Evolutionary conservation across 2,888 invertebrate genomes (phyloP), one percentile per base, ranked within the genome.

Genomic region (Conchocele bisecta): DNA sequence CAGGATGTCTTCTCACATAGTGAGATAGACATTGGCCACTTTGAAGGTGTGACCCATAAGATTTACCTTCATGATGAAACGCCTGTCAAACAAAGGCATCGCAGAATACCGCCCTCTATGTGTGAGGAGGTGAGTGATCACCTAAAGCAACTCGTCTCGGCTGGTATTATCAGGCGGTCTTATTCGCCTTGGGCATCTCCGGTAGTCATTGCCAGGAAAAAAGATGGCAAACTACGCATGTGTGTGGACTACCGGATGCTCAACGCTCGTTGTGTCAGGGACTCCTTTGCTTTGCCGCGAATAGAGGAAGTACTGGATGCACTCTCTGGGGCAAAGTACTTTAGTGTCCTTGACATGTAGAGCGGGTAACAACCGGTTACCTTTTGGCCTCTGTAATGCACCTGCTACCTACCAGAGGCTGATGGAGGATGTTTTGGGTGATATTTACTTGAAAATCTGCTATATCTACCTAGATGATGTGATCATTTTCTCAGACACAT

Each of bases 231-330:
- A 1, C 33, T 76, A n/a, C 22, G 74, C 11, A 29, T 74, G 29
- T 79, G 79, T 35, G 29, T 70, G 0, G 76, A 79, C 37, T 74
- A 50, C 37, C 59, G 65, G 7, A 70, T 70, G 33, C 51, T 74
- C 7, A 77, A 77, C 17, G 15, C 28, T 4, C 22, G 53, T 17
- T 71, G 74, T 4, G 39, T 73, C 20, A 70, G 74, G 39, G 76
- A 79, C 46, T 35, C 63, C 3, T 74, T 68, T 35, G 57, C 66
- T n/a, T n/a, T n/a, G n/a, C n/a, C n/a, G n/a, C n/a, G n/a, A n/a
- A n/a, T n/a, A n/a, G n/a, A n/a, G n/a, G n/a, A n/a, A n/a, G n/a
- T n/a, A n/a, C n/a, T n/a, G n/a, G n/a, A n/a, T n/a, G n/a, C n/a
- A n/a, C n/a, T n/a, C n/a, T n/a, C n/a, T n/a, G n/a, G n/a, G n/a